phyloP scores from a whole-genome alignment of 2,113 vertebrate species.

The Oncorhynchus mykiss region DNA sequence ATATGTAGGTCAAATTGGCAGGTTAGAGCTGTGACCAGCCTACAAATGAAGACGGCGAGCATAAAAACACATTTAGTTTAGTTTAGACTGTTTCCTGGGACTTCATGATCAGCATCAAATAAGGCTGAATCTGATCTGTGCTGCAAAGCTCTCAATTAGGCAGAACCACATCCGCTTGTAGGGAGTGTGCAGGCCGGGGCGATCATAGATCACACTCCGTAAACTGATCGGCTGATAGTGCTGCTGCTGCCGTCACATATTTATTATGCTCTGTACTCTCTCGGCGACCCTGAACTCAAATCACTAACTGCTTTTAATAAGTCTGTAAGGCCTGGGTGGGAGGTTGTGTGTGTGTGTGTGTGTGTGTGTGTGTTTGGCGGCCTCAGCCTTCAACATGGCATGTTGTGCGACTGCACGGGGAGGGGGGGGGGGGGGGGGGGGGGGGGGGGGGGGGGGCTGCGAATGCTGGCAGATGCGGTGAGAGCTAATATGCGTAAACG shows the following conservation, averaged over 20 bases:
- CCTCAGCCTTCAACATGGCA: no score
- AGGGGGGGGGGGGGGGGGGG: slow-evolving; percentile 21
- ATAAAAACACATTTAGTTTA: slow-evolving; percentile 62
- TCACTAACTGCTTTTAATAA: slow-evolving; percentile 63
- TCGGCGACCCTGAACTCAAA: slow-evolving; percentile 69
- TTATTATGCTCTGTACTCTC: slow-evolving; percentile 72
- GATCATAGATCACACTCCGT: slow-evolving; percentile 72
- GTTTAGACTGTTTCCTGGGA: slow-evolving; percentile 63
- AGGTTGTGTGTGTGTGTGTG: slow-evolving; percentile 26
- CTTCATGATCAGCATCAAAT: slow-evolving; percentile 68
- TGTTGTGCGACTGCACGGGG: neutral
- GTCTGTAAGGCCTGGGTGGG: slow-evolving; percentile 24
- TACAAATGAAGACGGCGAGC: slow-evolving; percentile 65
- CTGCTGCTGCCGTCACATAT: slow-evolving; percentile 71
- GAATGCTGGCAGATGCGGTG: slow-evolving; percentile 72
- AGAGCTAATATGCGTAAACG: slow-evolving; percentile 76
- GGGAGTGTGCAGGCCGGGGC: slow-evolving; percentile 65
- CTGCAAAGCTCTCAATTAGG: slow-evolving; percentile 83
- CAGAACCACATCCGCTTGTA: slow-evolving; percentile 73
- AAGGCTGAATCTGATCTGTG: slow-evolving; percentile 59
- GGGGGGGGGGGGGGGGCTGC: slow-evolving; percentile 33
- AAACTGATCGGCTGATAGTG: slow-evolving; percentile 70
- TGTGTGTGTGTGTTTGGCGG: no score
- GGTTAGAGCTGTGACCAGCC: slow-evolving; percentile 61
- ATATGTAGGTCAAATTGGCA: slow-evolving; percentile 76